These are phyloP conservation scores for Kryptolebias ocellatus DNA, from an alignment of 2,797 vertebrate species.

Conservation along the genomic window DNA sequence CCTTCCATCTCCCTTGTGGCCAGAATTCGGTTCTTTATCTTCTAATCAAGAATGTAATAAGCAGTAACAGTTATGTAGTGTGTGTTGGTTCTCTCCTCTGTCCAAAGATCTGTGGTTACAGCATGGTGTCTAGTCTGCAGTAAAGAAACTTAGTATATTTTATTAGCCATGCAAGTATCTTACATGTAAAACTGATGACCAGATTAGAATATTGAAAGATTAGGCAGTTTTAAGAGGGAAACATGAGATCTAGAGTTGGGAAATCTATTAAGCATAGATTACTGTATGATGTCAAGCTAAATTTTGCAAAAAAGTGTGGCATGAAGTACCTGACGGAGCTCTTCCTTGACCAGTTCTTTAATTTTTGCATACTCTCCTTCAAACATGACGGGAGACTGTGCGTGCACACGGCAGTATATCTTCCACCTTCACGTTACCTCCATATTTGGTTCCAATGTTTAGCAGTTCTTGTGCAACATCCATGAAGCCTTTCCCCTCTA, in stretches of 20 bases:
- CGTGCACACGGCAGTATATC: neutral
- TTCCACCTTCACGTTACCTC: neutral
- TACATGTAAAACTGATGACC: too few species aligned
- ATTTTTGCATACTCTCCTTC: neutral
- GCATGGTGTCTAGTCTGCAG: neutral
- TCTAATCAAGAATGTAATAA: neutral
- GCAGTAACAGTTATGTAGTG: neutral
- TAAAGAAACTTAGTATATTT: too few species aligned
- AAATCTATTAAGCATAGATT: too few species aligned
- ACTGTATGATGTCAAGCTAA: too few species aligned
- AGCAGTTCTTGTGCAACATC: neutral
- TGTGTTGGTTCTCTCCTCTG: neutral
- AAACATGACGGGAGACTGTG: neutral
- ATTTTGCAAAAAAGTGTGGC: too few species aligned
- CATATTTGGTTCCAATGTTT: neutral
- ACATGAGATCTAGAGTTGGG: too few species aligned
- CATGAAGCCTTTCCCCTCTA: neutral
- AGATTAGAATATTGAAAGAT: too few species aligned
- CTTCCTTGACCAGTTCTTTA: neutral
- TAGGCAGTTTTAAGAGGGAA: too few species aligned
- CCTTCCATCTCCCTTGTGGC: too few species aligned
- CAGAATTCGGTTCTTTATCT: too few species aligned
- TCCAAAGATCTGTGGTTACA: neutral
- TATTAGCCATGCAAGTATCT: too few species aligned
- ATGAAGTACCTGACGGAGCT: neutral